Evolutionary conservation across 1,140 invertebrate species (phyloP), one percentile per base, ranked within the genome.

Genomic region (Camponotus floridanus): DNA sequence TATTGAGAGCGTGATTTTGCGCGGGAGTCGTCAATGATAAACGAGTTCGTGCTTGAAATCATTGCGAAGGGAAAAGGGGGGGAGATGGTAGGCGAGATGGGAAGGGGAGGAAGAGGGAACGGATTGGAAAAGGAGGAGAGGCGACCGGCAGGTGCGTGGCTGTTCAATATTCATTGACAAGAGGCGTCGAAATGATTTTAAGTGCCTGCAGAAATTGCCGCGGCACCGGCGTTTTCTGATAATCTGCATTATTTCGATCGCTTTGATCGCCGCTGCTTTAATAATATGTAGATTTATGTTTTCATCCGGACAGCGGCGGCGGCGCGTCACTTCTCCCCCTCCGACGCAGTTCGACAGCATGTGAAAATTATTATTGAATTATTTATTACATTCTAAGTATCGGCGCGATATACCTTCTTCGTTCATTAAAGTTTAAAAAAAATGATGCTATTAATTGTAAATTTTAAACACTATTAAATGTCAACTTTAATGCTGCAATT

Each of bases 151-250:
- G 81, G 81, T 85, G 81, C 64, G 64, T 62, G 62, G 71, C 68
- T 79, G 86, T 73, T 68, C 87, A 74, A 61, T 67, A 74, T 85
- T 79, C 73, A 79, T 65, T 64, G 71, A 21, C 21, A 59, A 70
- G 55, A 74, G 74, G 64, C 86, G 71, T 71, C 87, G 67, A 79
- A 88, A 88, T 74, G 87, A 88, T 88, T 88, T 88, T 85, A 85
- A 88, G 80, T 85, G 87, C 80, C 73, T 70, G 36, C 73, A 83
- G 64, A 87, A 88, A 88, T 88, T 88, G 87, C 86, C 73, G 42
- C 59, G 33, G 86, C 79, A 84, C 57, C 78, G 68, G 64, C 74
- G 78, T 48, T 83, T 83, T 83, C 79, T 83, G 79, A 83, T 74
- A 83, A 83, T 83, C 68, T 71, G 78, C 57, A 70, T 78, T 88